A percentile compares a stretch with the other conserved stretches of the same genome.
Evolutionary conservation across 2,888 invertebrate species (phyloP).

Genomic region (Deilephila elpenor): DNA sequence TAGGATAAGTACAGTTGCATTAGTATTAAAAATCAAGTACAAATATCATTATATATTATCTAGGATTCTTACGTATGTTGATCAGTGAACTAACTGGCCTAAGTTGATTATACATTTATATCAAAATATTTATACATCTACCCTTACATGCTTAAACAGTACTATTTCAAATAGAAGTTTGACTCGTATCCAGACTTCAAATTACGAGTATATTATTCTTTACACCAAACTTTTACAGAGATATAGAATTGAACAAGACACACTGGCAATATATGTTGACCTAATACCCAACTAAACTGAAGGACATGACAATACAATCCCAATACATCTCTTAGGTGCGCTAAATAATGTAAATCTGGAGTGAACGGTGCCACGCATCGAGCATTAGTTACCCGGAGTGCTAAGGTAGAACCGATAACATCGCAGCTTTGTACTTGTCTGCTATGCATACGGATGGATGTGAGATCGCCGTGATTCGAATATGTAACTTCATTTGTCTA

Average conservation of each 20-base stretch:
- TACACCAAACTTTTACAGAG: background rate
- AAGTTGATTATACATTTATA: no score
- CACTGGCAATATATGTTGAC: background rate
- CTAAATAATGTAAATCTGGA: conserved; percentile 12
- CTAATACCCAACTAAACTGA: background rate
- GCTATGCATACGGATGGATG: conserved; percentile 56
- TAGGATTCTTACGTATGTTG: no score
- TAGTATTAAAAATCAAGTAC: no score
- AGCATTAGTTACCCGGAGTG: conserved; percentile 16
- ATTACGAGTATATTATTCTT: background rate
- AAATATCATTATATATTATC: no score
- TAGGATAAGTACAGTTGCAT: no score
- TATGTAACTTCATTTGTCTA: conserved; percentile 42
- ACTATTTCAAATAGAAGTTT: no score
- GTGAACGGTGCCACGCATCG: background rate
- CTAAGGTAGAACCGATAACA: conserved; percentile 52
- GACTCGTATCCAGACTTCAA: background rate
- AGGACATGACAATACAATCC: conserved; percentile 20
- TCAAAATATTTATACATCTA: no score
- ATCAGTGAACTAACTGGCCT: no score
- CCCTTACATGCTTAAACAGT: no score
- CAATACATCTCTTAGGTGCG: conserved; percentile 8
- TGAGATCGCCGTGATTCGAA: conserved; percentile 59
- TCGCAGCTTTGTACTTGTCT: conserved; percentile 63
- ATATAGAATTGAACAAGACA: background rate